These are phyloP conservation scores for Empis livida DNA, from an alignment of 2,888 invertebrate species.

Conservation along the genomic window DNA sequence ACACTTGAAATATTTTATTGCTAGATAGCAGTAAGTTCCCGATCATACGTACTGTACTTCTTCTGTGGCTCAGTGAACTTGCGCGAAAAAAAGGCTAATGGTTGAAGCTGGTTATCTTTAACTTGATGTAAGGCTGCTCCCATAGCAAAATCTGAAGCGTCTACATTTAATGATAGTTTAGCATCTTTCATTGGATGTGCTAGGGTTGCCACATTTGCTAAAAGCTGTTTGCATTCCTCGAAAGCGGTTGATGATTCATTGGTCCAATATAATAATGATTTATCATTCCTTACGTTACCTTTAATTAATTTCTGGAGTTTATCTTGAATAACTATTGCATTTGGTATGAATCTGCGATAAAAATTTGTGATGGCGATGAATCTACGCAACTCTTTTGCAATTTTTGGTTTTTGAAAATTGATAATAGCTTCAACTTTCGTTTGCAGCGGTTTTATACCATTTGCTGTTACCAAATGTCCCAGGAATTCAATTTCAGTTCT, in stretches of 20 bases:
- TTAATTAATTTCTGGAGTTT: background rate
- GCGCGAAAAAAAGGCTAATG: background rate
- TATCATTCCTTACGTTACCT: background rate
- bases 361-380: constrained; percentile 7
- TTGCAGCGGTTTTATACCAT: constrained; percentile 1
- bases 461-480: background rate
- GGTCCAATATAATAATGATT: too few relatives aligned
- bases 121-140: background rate
- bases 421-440: constrained; percentile 1
- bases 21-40: background rate
- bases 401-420: background rate
- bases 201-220: too few relatives aligned
- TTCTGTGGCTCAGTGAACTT: background rate
- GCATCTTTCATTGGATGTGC: background rate
- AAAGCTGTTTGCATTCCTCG: too few relatives aligned
- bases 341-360: constrained; percentile 3
- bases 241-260: too few relatives aligned
- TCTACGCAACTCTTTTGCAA: background rate
- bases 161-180: background rate
- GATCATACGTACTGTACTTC: background rate
- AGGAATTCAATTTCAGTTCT: constrained; percentile 5
- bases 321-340: background rate
- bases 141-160: background rate
- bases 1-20: background rate
- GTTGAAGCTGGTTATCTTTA: background rate